A percentile compares a stretch with the other conserved stretches of the same genome.
Evolutionary conservation across 1,140 invertebrate genomes (phyloP).

Genomic region (Conopomorpha cramerella): DNA sequence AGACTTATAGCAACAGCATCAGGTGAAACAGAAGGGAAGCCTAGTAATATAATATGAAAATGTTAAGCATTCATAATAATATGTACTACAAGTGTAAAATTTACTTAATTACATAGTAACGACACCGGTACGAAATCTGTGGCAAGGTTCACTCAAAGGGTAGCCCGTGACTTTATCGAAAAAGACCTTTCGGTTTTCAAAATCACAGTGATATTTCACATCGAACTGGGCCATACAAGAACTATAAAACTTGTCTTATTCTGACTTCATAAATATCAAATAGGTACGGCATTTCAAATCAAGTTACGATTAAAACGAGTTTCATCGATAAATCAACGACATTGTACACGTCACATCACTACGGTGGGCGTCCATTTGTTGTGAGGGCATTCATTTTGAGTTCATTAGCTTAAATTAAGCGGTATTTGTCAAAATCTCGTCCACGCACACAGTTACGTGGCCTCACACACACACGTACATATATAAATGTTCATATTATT

Average conservation of each 20-base stretch:
- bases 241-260: neutral
- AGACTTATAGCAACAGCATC: no score
- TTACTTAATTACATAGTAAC: no score
- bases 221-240: neutral
- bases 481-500: neutral
- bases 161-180: no score
- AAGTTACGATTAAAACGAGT: no score
- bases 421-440: constrained; percentile 50
- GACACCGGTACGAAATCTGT: no score
- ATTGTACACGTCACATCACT: constrained; percentile 17
- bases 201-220: neutral
- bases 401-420: constrained; percentile 57
- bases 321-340: constrained; percentile 10
- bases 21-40: no score
- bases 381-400: no score
- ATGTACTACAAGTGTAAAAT: no score
- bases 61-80: no score
- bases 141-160: no score
- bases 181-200: neutral
- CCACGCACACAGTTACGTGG: constrained; percentile 31
- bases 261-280: neutral
- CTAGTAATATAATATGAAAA: no score
- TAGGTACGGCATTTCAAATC: no score
- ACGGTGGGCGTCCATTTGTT: constrained; percentile 30
- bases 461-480: neutral